Conservation (phyloP, 2,113 vertebrate species). For the Elephas maximus region DNA sequence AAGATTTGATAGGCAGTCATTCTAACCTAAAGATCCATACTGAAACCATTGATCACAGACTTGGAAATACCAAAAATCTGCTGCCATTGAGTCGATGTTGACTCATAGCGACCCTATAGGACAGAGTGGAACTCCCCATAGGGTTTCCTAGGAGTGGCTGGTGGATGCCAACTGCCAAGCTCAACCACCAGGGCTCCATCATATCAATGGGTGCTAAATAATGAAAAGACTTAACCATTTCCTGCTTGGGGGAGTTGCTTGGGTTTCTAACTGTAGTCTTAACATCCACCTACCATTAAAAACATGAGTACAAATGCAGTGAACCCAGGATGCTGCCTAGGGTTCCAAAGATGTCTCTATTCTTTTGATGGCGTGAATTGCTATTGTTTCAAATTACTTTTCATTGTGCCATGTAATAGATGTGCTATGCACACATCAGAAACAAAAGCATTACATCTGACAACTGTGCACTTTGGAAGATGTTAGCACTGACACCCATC, state of each 20-base stretch:
- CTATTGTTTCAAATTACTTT: background rate
- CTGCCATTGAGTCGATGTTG: too few relatives aligned
- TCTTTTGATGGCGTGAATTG: background rate
- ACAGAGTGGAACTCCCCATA: too few relatives aligned
- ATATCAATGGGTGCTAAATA: background rate
- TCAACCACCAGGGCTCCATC: background rate
- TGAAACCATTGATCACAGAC: slow-evolving; percentile 14
- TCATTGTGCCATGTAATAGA: background rate
- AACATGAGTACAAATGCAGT: background rate
- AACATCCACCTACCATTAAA: background rate
- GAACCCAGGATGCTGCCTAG: background rate
- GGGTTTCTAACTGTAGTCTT: background rate
- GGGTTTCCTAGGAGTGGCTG: too few relatives aligned
- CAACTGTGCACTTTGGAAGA: background rate
- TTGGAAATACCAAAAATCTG: background rate
- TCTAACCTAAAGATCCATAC: background rate
- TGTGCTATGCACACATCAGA: background rate
- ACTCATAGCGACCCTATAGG: too few relatives aligned
- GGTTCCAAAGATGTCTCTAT: background rate
- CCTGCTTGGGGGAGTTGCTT: background rate
- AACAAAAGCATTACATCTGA: background rate
- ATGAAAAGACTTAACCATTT: background rate
- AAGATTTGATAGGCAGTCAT: background rate
- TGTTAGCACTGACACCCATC: background rate
- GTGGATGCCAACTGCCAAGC: too few relatives aligned